Conservation (phyloP, 2,113 vertebrate species). For the Psammodynastes pulverulentus region DNA sequence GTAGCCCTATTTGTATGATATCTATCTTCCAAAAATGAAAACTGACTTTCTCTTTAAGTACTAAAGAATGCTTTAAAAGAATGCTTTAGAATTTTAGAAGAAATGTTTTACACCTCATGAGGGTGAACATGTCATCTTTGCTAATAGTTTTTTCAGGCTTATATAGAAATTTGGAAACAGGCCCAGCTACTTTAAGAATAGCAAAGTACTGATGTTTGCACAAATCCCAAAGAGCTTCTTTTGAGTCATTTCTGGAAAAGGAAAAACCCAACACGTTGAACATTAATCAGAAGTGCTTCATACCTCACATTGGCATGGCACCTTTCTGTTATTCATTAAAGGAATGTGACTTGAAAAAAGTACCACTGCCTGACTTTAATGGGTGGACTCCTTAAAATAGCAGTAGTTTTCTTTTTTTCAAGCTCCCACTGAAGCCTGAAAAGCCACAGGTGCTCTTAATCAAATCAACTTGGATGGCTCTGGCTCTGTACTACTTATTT, state of each 20-base stretch:
- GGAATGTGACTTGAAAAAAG: neutral
- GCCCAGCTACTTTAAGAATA: neutral
- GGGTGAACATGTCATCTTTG: neutral
- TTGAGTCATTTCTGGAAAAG: neutral
- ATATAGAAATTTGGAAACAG: neutral
- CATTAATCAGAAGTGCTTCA: neutral
- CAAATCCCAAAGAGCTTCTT: neutral
- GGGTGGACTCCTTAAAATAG: neutral
- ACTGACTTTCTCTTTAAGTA: neutral
- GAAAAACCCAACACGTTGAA: neutral
- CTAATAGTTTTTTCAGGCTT: neutral
- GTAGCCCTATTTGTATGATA: neutral
- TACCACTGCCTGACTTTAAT: neutral
- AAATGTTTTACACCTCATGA: neutral
- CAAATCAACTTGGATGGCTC: neutral
- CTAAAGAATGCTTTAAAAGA: neutral
- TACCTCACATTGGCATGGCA: neutral
- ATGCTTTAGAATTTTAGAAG: neutral
- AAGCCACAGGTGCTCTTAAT: neutral
- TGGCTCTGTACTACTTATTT: neutral
- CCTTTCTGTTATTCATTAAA: neutral
- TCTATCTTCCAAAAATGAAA: neutral
- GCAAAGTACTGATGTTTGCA: neutral
- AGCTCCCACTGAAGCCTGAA: neutral
- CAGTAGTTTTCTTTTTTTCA: neutral